phyloP scores from a whole-genome alignment of 2,797 vertebrate species.

The Vespertilio murinus region DNA sequence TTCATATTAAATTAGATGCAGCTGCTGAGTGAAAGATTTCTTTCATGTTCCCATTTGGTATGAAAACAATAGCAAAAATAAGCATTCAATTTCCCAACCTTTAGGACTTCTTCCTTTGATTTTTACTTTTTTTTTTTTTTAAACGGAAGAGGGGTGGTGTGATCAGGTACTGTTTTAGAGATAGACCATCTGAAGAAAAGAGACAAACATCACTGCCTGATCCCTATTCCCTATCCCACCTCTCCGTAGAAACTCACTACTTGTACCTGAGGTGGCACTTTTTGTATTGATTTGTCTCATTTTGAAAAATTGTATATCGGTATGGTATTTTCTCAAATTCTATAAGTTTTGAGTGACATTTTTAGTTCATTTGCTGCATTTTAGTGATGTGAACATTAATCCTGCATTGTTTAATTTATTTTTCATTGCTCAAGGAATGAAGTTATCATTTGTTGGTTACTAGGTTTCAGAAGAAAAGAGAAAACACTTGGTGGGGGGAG shows the following conservation, averaged over 20 bases:
- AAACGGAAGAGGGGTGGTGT: neutral
- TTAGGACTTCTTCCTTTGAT: conserved; percentile 60
- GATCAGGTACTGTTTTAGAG: neutral
- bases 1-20: conserved; percentile 76
- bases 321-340: conserved; percentile 11
- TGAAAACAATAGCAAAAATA: conserved; percentile 67
- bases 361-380: conserved; percentile 34
- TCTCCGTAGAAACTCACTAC: neutral
- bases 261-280: neutral
- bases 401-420: conserved; percentile 65
- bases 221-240: neutral
- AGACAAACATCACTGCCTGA: neutral
- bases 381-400: neutral
- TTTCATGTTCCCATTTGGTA: conserved; percentile 69
- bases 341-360: conserved; percentile 71
- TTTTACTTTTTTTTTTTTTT: neutral
- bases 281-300: conserved; percentile 65
- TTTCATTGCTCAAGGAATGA: conserved; percentile 68
- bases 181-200: conserved; percentile 35
- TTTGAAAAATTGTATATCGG: conserved; percentile 56
- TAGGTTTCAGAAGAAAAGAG: conserved; percentile 71
- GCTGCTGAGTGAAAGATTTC: conserved; percentile 68
- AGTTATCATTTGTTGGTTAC: conserved; percentile 73
- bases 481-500: conserved; percentile 46
- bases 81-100: conserved; percentile 69